Evolutionary conservation across 2,888 invertebrate species (phyloP), one percentile per base, ranked within the genome.

Genomic region (Calliopum simillimum): DNA sequence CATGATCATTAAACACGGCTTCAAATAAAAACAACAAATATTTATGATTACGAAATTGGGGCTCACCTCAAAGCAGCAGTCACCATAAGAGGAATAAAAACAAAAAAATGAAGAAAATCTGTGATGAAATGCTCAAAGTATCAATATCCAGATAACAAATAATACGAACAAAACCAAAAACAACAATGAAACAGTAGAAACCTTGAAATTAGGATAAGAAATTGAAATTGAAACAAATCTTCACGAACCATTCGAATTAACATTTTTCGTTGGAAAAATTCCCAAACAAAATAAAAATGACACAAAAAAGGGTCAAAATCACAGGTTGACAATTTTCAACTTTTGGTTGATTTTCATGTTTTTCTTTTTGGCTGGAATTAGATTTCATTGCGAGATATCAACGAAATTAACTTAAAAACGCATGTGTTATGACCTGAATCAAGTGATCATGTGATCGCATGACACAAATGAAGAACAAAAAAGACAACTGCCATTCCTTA

Each of bases 1-100:
- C 81, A 80, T 79, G 80, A 79, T 81, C 81, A 81, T 80, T 80
- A 79, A 74, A 66, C 14, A 46, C 62, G 56, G 21, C 19, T 16
- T 58, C 66, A 71, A 47, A 53, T 44, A 59, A 41, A 21, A 68
- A 67, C 73, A 73, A 74, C 75, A 76, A 76, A 75, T 74, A 74
- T 76, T 78, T 79, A 79, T 79, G 75, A 79, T 76, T 77, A 75
- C 76, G 77, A 70, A 71, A 76, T 70, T 66, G 66, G 46, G 62
- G 47, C 55, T 14, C 44, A 21, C 64, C 58, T 46, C 46, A 44
- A 19, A 67, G 25, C 53, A 58, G 44, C 56, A 72, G 61, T 43
- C 63, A 44, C 53, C 33, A 68, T 56, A 56, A 19, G 41, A 21
- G 58, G 69, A 69, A 66, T 71, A 66, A 47, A 71, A 68, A 69